These are phyloP conservation scores for Ctenicera cuprea DNA, from an alignment of 2,888 invertebrate genomes.

Conservation along the genomic window DNA sequence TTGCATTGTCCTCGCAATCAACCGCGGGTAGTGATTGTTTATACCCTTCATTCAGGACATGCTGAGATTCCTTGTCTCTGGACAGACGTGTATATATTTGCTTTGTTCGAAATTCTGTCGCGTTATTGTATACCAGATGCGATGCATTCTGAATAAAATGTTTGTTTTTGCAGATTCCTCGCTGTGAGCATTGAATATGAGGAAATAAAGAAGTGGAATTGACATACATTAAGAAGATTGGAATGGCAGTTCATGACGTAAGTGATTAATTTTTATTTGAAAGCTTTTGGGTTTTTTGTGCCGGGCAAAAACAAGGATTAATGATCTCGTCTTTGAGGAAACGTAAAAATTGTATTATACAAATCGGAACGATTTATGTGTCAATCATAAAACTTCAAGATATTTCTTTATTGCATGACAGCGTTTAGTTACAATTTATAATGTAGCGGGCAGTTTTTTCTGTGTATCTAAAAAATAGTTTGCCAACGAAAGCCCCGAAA, in stretches of 20 bases:
- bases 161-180: slow-evolving; percentile 47
- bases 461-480: not conserved
- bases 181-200: slow-evolving; percentile 43
- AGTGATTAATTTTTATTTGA: slow-evolving; percentile 43
- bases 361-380: slow-evolving; percentile 33
- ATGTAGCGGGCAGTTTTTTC: not conserved
- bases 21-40: slow-evolving; percentile 53
- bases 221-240: slow-evolving; percentile 48
- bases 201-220: slow-evolving; percentile 35
- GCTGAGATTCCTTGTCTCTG: slow-evolving; percentile 60
- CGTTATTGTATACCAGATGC: slow-evolving; percentile 51
- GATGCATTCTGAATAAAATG: slow-evolving; percentile 48
- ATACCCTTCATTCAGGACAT: slow-evolving; percentile 55
- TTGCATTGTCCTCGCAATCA: slow-evolving; percentile 54
- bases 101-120: slow-evolving; percentile 52
- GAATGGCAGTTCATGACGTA: slow-evolving; percentile 30
- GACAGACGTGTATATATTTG: slow-evolving; percentile 57
- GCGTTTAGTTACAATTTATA: slow-evolving; percentile 22
- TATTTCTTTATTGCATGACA: slow-evolving; percentile 26
- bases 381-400: slow-evolving; percentile 12
- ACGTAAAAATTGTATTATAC: slow-evolving; percentile 34
- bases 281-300: slow-evolving; percentile 30
- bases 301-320: slow-evolving; percentile 25
- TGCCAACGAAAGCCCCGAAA: not conserved
- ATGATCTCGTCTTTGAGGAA: slow-evolving; percentile 22